A percentile compares a stretch with the other conserved stretches of the same genome.
Conservation (phyloP, 2,888 invertebrate genomes). For the Pachycephus smyrnensis region DNA sequence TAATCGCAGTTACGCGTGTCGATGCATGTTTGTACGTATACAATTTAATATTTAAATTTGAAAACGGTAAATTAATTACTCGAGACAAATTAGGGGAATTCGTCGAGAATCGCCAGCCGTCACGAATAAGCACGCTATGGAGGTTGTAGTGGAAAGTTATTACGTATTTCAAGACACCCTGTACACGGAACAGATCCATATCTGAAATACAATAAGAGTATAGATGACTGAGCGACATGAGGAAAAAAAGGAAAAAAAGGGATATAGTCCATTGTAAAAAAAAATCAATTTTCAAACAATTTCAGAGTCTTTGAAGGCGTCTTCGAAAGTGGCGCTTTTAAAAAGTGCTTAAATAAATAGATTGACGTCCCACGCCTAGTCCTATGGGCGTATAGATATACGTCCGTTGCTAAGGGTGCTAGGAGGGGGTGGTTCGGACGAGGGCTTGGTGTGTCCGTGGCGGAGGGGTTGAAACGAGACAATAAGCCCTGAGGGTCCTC, state of each 20-base stretch:
- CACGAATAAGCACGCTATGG: background rate
- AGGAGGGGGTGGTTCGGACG: constrained; percentile 18
- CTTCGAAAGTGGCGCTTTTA: constrained; percentile 34
- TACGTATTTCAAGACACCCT: background rate
- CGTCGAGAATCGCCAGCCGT: background rate
- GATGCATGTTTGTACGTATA: background rate
- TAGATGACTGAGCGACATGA: background rate
- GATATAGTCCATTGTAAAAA: constrained; percentile 10
- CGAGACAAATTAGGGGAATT: background rate
- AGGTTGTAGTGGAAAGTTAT: background rate
- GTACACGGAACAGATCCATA: background rate
- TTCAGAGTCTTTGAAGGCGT: constrained; percentile 45
- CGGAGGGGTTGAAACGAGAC: constrained; percentile 41
- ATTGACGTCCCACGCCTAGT: constrained; percentile 42
- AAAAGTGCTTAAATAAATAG: constrained; percentile 64
- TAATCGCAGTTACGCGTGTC: background rate
- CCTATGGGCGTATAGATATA: background rate
- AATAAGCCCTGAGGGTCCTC: constrained; percentile 56
- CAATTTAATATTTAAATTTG: background rate
- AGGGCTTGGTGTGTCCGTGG: constrained; percentile 18
- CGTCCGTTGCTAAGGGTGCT: constrained; percentile 5
- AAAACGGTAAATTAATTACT: background rate
- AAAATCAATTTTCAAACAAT: constrained; percentile 62
- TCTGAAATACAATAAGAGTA: background rate
- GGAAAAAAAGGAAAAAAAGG: background rate